These are phyloP conservation scores for Frankliniella intonsa DNA, from an alignment of 2,888 invertebrate species.

Conservation along the genomic window DNA sequence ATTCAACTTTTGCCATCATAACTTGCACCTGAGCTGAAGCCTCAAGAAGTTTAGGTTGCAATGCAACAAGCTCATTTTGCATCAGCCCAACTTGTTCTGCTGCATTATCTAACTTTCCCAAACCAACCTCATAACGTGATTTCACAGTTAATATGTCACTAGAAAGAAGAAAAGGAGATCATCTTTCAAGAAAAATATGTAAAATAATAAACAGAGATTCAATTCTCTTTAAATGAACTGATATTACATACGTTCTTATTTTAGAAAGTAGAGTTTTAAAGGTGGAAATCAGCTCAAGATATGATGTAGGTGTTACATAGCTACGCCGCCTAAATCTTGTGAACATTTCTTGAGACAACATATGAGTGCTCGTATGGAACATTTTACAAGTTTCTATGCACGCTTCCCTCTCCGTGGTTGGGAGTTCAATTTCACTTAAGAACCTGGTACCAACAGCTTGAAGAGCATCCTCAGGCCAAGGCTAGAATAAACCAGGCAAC, in stretches of 20 bases:
- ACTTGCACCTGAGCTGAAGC: constrained; percentile 84
- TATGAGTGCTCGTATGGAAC: constrained; percentile 80
- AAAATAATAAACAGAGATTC: not conserved
- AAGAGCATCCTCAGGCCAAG: constrained; percentile 92
- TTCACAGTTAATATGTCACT: constrained; percentile 64
- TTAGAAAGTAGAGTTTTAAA: constrained; percentile 73
- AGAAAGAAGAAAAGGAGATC: constrained; percentile 32
- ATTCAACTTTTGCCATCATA: constrained; percentile 80
- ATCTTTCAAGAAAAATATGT: not conserved
- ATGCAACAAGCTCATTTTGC: constrained; percentile 73
- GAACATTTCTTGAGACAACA: constrained; percentile 61
- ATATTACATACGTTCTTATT: constrained; percentile 59
- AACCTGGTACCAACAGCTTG: constrained; percentile 82
- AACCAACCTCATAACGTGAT: constrained; percentile 72
- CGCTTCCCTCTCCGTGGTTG: constrained; percentile 65
- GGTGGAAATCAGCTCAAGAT: constrained; percentile 84
- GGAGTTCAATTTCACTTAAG: constrained; percentile 72
- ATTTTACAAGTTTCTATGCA: constrained; percentile 85
- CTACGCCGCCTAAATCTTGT: constrained; percentile 67
- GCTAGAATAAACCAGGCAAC: constrained; percentile 48
- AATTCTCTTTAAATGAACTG: constrained; percentile 18
- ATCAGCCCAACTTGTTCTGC: constrained; percentile 74
- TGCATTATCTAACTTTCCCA: constrained; percentile 81
- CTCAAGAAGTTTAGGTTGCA: constrained; percentile 81
- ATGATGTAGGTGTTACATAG: constrained; percentile 91